Base-by-base conservation (phyloP, 2,113 vertebrate genomes). In the Callorhinus ursinus region DNA sequence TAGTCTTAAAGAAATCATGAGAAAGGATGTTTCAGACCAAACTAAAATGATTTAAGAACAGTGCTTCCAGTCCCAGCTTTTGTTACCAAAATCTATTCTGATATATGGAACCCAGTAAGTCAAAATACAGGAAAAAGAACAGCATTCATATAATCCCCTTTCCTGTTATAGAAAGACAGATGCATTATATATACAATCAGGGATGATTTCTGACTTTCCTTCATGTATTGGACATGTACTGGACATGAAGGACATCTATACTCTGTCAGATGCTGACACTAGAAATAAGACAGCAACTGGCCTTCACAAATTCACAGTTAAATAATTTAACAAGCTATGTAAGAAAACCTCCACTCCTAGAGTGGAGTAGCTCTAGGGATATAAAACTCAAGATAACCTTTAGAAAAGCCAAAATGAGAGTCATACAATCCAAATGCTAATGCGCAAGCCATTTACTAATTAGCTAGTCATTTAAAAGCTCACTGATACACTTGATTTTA, bases 11-110 rank as follows among this genome's bases (percentile, higher is more conserved):
- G 65, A 77, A 80, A 59, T 4, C 31, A 83, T 4, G n/a, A 33
- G 49, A 94, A 95, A 91, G 13, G 61, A 77, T 87, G 11, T 71
- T 92, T 95, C 55, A 91, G n/a, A 77, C 18, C 39, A 93, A 94
- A 95, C 81, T 57, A 77, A 90, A 97, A 88, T 71, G 57, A 92
- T 49, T 81, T 84, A 55, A 91, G 31, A 76, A 39, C 13, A 80
- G 67, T 22, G n/a, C 19, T 71, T 49, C 65, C 5, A 14, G 36
- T 61, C 57, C 53, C 28, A 42, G 22, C 5, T 71, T 63, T 61
- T 5, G 11, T 14, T 36, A 15, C 3, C 49, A 18, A 92, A 82
- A 57, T 46, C 16, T 85, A 18, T 31, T n/a, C 28, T 19, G n/a
- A 91, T 49, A 22, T 8, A 63, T 0, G 16, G 79, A 95, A 86